Evolutionary conservation across 2,888 invertebrate species (phyloP), one percentile per base, ranked within the genome.

Genomic region (Balanococcus diminutus): DNA sequence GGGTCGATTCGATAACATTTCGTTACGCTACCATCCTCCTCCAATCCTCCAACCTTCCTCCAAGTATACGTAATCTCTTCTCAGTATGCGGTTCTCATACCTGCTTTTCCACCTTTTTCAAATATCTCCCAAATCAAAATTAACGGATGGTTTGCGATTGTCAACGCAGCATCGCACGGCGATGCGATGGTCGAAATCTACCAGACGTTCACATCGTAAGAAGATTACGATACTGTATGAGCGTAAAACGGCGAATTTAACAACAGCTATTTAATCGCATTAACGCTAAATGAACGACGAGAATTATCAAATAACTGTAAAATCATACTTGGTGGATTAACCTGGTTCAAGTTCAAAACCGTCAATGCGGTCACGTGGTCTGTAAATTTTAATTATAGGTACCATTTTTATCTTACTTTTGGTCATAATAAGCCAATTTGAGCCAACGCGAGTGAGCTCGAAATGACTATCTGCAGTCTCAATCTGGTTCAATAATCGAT

Each of bases 301-400:
- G 61, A 67, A 67, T 67, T 67, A 67, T 67, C 22, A 28, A 67
- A 67, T 67, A 67, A 67, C 61, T 25, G 61, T 67, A 67, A 67
- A 67, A 25, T 67, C 28, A 28, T 67, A 28, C 28, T 67, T 25
- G 14, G 28, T 28, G 61, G 61, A 67, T 67, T 67, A 67, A 67
- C 61, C 61, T 67, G 61, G 28, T 67, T 67, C 61, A 67, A 67
- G 61, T 67, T 67, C 61, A 67, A 67, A 67, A 67, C 61, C 61
- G 61, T n/a, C 61, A 67, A 28, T n/a, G n/a, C 25, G 28, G 61
- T 67, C 61, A 67, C 61, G 61, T 67, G 61, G 25, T 28, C 9
- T 67, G 6, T 56, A 19, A 56, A 56, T 5, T 9, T 42, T 42
- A 9, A n/a, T 19, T 19, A 51, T 8, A 4, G 19, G 51, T 8